These are phyloP conservation scores for Holothuria scabra DNA, from an alignment of 53 echinoderm and acorn worm species.

Conservation along the genomic window DNA sequence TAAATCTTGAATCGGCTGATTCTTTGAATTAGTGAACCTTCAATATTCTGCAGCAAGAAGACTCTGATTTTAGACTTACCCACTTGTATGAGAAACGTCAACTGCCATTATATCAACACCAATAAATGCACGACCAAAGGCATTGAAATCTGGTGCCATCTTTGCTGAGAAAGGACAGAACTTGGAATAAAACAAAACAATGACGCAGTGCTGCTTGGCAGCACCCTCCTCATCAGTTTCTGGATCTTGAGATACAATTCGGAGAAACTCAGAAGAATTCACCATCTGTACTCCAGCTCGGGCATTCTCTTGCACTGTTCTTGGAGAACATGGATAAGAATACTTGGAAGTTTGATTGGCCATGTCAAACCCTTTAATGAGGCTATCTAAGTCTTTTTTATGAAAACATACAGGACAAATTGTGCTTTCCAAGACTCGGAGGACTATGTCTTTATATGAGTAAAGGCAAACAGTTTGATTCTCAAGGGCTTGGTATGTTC, in stretches of 20 bases:
- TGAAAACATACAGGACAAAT: background rate
- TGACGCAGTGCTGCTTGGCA: conserved; percentile 61
- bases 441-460: background rate
- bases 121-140: conserved; percentile 81
- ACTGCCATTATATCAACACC: conserved; percentile 84
- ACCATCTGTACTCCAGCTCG: conserved; percentile 45
- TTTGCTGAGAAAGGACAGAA: conserved; percentile 82
- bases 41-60: too few relatives aligned
- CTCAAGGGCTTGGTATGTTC: conserved; percentile 17
- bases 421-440: background rate
- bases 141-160: conserved; percentile 83
- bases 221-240: conserved; percentile 6
- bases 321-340: conserved; percentile 30
- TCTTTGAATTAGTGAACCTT: too few relatives aligned
- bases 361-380: background rate
- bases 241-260: conserved; percentile 13
- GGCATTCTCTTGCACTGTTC: conserved; percentile 4
- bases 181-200: conserved; percentile 92
- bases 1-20: too few relatives aligned
- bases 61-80: conserved; percentile 41
- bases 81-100: conserved; percentile 83
- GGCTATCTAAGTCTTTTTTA: background rate
- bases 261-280: conserved; percentile 50
- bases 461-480: conserved; percentile 1
- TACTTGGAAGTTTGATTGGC: background rate